Evolutionary conservation across 2,113 vertebrate genomes (phyloP).

Genomic region (Donacobius atricapilla): DNA sequence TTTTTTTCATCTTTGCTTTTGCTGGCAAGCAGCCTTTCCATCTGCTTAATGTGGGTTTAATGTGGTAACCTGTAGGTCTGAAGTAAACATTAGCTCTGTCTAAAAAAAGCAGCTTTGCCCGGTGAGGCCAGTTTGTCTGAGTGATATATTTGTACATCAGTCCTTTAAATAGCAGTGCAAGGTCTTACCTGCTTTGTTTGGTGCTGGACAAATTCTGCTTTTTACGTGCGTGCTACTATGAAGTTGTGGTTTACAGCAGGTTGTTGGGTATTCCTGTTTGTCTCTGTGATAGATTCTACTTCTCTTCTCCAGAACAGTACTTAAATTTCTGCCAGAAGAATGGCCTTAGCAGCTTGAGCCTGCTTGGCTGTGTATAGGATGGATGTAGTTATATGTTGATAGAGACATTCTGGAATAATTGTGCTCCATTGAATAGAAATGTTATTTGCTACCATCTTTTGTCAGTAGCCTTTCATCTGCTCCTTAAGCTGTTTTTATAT

Average conservation of each 20-base stretch:
- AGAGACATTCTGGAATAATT: neutral
- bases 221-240: neutral
- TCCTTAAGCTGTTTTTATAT: neutral
- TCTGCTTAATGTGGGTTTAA: conserved; percentile 13
- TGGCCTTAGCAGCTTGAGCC: neutral
- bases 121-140: neutral
- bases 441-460: neutral
- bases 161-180: neutral
- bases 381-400: neutral
- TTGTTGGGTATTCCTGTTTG: neutral
- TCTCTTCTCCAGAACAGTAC: neutral
- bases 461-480: neutral
- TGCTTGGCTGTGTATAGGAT: neutral
- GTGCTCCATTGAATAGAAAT: neutral
- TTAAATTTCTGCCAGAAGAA: neutral
- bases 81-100: conserved; percentile 8
- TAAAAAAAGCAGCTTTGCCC: neutral
- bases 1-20: neutral
- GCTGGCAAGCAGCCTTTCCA: conserved; percentile 32
- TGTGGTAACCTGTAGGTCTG: conserved; percentile 38
- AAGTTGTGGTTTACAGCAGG: neutral
- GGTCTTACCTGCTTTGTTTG: neutral
- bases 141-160: neutral
- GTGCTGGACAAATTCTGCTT: neutral
- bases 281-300: neutral